phyloP scores from a whole-genome alignment of 2,888 invertebrate genomes.

The Ophioninae sp. region DNA sequence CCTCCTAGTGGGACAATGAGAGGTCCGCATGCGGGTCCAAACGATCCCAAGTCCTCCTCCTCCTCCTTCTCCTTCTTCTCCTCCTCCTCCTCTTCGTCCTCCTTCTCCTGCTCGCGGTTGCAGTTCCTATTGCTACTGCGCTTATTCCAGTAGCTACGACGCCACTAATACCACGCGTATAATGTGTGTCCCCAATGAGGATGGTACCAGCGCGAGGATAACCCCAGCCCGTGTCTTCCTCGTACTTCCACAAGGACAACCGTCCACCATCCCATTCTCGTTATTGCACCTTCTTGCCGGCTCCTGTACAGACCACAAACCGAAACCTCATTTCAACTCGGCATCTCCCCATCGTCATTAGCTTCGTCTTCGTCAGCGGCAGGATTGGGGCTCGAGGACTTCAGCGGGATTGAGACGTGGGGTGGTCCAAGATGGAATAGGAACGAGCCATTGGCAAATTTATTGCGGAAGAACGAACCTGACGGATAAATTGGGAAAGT shows the following conservation, averaged over 20 bases:
- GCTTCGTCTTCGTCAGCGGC: constrained; percentile 4
- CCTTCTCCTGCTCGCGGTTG: constrained; percentile 52
- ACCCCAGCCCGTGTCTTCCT: not conserved
- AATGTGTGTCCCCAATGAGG: constrained; percentile 2
- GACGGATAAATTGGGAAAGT: not conserved
- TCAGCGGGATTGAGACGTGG: not conserved
- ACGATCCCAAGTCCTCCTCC: constrained; percentile 77
- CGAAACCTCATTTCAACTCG: constrained; percentile 58
- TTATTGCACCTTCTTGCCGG: not conserved
- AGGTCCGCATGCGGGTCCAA: constrained; percentile 80
- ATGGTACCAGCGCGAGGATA: constrained; percentile 14
- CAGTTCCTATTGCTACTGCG: constrained; percentile 59
- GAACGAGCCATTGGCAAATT: not conserved
- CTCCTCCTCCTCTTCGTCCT: too few species aligned
- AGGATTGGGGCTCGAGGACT: constrained; percentile 24
- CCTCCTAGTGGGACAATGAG: constrained; percentile 75
- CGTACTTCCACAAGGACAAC: constrained; percentile 40
- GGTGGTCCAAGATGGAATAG: not conserved
- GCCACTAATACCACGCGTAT: constrained; percentile 37
- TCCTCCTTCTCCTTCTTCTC: too few species aligned
- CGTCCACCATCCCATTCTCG: constrained; percentile 33
- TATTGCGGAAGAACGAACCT: not conserved
- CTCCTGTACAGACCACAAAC: not conserved
- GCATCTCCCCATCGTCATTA: constrained; percentile 29
- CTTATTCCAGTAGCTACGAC: constrained; percentile 58